phyloP scores from a whole-genome alignment of 2,113 vertebrate species.

The Coptodon bakossiorum region DNA sequence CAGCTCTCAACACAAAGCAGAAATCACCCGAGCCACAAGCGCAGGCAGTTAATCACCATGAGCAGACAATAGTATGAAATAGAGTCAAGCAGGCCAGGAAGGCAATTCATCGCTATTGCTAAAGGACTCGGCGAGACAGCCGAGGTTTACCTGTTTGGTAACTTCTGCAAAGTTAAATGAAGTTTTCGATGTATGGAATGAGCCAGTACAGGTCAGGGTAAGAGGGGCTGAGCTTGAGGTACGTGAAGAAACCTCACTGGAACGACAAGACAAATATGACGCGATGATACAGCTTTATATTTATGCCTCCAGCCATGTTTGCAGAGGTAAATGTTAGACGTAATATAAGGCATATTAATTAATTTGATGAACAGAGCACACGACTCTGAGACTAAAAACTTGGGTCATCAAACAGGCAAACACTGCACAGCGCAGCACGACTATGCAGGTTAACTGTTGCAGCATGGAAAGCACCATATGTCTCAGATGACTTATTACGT shows the following conservation, averaged over 20 bases:
- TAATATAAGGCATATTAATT: background rate
- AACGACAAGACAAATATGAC: background rate
- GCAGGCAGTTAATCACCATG: conserved; percentile 46
- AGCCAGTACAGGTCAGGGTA: background rate
- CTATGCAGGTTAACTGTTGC: conserved; percentile 3
- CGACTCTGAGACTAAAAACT: background rate
- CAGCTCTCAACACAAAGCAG: conserved; percentile 30
- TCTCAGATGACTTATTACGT: background rate
- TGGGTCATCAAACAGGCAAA: background rate
- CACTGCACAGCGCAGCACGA: background rate
- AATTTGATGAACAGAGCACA: background rate
- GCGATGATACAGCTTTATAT: background rate
- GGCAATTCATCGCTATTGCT: background rate
- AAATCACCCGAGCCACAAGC: conserved; percentile 13
- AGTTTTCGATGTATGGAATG: background rate
- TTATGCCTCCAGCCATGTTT: background rate
- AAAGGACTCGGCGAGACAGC: conserved; percentile 12
- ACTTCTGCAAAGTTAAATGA: background rate
- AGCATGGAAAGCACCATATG: background rate
- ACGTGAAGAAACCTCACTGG: background rate
- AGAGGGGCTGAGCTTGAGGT: background rate
- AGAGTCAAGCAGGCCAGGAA: conserved; percentile 10
- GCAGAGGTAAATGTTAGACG: background rate
- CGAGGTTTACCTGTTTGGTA: conserved; percentile 5
- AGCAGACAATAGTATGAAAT: conserved; percentile 30